Percentiles rank a stretch among this genome's conserved stretches.
These are phyloP conservation scores for Lottia scabra DNA, from an alignment of 2,888 invertebrate species.

Conservation along the genomic window DNA sequence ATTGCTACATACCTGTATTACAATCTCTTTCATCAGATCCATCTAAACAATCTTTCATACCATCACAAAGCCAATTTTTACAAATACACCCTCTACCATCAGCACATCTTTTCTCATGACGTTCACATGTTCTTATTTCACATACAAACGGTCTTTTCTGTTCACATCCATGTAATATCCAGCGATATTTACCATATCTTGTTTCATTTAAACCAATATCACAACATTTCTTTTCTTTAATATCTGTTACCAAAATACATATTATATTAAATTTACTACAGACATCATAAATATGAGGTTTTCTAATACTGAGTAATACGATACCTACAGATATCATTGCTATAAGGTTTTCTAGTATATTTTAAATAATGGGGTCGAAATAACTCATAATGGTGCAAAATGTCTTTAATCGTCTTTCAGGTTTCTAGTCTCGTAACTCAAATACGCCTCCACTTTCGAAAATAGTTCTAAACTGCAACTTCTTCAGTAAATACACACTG, in stretches of 20 bases:
- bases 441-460: no score
- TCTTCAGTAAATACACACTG: no score
- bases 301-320: no score
- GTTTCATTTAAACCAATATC: conserved; percentile 25
- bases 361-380: no score
- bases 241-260: conserved; percentile 20
- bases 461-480: no score
- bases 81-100: conserved; percentile 45
- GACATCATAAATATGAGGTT: no score
- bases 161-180: conserved; percentile 47
- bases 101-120: conserved; percentile 42
- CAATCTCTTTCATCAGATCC: conserved; percentile 53
- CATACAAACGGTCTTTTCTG: conserved; percentile 42
- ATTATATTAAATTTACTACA: no score
- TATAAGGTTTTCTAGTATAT: no score
- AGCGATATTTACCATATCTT: conserved; percentile 69
- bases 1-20: conserved; percentile 20
- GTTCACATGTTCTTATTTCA: conserved; percentile 44
- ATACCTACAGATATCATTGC: no score
- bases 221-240: conserved; percentile 29
- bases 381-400: no score
- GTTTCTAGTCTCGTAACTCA: no score
- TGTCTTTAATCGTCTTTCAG: no score
- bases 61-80: conserved; percentile 47
- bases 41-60: conserved; percentile 47